These are phyloP conservation scores for Sparidentex hasta DNA, from an alignment of 2,797 vertebrate genomes.

Conservation along the genomic window DNA sequence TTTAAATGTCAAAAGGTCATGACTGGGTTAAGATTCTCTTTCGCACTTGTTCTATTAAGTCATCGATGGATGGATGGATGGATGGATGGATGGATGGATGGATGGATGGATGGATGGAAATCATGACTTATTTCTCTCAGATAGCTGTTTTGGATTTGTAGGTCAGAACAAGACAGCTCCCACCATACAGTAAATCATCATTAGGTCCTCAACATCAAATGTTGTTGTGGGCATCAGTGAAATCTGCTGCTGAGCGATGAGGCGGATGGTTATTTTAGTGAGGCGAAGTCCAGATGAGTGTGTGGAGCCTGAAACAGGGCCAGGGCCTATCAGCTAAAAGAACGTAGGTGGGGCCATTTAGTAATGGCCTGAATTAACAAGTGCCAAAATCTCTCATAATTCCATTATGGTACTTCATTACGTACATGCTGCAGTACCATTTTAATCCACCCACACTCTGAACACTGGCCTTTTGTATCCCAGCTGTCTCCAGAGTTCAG, in stretches of 20 bases:
- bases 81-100: not conserved
- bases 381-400: slow-evolving; percentile 79
- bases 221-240: slow-evolving; percentile 52
- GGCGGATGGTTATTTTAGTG: slow-evolving; percentile 60
- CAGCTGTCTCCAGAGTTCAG: slow-evolving; percentile 54
- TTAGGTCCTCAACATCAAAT: slow-evolving; percentile 42
- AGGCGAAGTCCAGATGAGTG: slow-evolving; percentile 71
- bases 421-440: slow-evolving; percentile 51
- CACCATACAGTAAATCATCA: slow-evolving; percentile 45
- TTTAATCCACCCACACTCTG: slow-evolving; percentile 72
- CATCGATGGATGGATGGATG: slow-evolving; percentile 2
- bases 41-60: not conserved
- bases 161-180: slow-evolving; percentile 13
- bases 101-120: slow-evolving; percentile 16
- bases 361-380: slow-evolving; percentile 74
- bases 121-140: slow-evolving; percentile 7
- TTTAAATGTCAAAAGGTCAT: slow-evolving; percentile 12
- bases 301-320: slow-evolving; percentile 64
- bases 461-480: slow-evolving; percentile 62
- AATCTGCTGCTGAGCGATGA: slow-evolving; percentile 44
- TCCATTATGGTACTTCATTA: slow-evolving; percentile 78
- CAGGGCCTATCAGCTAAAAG: slow-evolving; percentile 66
- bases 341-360: slow-evolving; percentile 75
- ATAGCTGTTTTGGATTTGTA: slow-evolving; percentile 19
- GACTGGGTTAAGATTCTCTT: not conserved